phyloP scores from a whole-genome alignment of 1,140 invertebrate genomes.

The Chironomus tepperi region DNA sequence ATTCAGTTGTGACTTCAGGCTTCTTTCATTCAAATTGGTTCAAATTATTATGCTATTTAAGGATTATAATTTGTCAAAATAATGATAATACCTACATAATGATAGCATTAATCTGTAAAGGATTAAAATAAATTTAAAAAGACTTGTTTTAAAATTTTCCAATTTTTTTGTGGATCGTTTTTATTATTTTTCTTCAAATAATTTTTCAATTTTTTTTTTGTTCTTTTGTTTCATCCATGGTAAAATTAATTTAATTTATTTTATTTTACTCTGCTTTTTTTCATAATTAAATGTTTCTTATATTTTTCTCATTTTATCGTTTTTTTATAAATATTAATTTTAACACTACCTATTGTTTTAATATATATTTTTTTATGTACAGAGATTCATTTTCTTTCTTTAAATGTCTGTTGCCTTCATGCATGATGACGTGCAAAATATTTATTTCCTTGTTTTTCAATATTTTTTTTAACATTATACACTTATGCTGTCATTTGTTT shows the following conservation, averaged over 20 bases:
- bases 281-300: no score
- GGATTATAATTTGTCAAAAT: no score
- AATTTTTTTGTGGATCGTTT: not conserved
- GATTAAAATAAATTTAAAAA: not conserved
- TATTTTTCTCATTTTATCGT: not conserved
- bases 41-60: no score
- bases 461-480: constrained; percentile 6
- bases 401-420: not conserved
- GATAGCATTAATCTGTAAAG: not conserved
- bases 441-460: not conserved
- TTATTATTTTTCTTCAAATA: not conserved
- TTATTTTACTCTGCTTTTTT: not conserved
- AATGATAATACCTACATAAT: no score
- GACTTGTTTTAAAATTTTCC: not conserved
- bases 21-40: no score
- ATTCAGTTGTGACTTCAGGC: no score
- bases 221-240: not conserved
- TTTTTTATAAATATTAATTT: constrained; percentile 23
- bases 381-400: not conserved
- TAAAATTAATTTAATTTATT: constrained; percentile 21
- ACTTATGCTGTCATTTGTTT: not conserved
- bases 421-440: not conserved
- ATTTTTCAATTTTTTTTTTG: not conserved
- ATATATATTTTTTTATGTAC: not conserved
- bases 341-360: constrained; percentile 19